Evolutionary conservation across 2,888 invertebrate genomes (phyloP), one percentile per base, ranked within the genome.

Genomic region (Cryptus viduatorius): DNA sequence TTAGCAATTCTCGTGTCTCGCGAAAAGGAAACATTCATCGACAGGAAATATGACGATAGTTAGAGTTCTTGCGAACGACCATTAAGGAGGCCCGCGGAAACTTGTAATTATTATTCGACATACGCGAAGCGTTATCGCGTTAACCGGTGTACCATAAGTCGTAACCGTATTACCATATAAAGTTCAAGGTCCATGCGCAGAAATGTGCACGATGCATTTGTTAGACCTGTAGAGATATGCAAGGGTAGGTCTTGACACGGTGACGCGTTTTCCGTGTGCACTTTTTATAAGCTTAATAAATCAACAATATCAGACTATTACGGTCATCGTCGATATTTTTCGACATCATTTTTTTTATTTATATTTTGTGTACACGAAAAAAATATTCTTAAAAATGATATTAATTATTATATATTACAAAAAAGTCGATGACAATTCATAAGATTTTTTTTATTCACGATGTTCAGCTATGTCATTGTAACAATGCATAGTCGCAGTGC

Each of bases 171-270:
- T 81, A 81, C 53, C 84, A 84, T 84, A 78, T 42, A 84, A 84
- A 84, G 84, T 84, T 84, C 84, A 84, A 84, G 84, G 84, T 71
- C 82, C 71, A 84, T 84, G 84, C 84, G 84, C 84, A 79, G 56
- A 46, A 69, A 65, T 68, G 46, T 46, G 50, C 73, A 37, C 50
- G 56, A 73, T 73, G 19, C 16, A 73, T 73, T 73, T 61, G 59
- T 73, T 42, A 44, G 68, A 76, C 59, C 73, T 37, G 59, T 53
- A 78, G 61, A 84, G 80, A 84, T 77, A 77, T 79, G 78, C 84
- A 71, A 81, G 84, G 78, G 81, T 65, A 79, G 79, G 68, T 79
- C 81, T 79, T 24, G 78, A 59, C 67, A 72, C 53, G 68, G 59
- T 79, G 78, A 73, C 73, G 72, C 76, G 16, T 76, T 72, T 12